Conservation (phyloP, 2,888 invertebrate species). For the Allophyes oxyacanthae region DNA sequence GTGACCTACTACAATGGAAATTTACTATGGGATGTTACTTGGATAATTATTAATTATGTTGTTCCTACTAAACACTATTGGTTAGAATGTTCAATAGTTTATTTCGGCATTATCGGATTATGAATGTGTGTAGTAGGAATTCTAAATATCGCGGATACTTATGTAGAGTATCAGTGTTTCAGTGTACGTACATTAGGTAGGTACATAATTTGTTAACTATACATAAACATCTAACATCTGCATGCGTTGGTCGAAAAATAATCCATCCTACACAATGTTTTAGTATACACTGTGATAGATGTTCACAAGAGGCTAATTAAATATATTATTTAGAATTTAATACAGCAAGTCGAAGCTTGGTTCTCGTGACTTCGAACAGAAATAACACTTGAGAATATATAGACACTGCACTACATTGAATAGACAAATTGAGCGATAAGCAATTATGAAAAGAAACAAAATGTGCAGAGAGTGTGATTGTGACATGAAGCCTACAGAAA, state of each 20-base stretch:
- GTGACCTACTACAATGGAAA: constrained; percentile 9
- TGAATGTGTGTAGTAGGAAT: constrained; percentile 36
- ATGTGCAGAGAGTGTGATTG: constrained; percentile 76
- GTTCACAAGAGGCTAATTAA: constrained; percentile 48
- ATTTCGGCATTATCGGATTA: background rate
- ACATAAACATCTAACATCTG: constrained; percentile 74
- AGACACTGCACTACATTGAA: constrained; percentile 78
- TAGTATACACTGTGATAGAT: constrained; percentile 57
- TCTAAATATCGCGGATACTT: constrained; percentile 16
- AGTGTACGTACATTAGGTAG: constrained; percentile 26
- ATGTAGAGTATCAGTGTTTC: constrained; percentile 20
- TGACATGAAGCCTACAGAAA: constrained; percentile 74
- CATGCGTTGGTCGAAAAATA: constrained; percentile 68
- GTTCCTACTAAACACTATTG: constrained; percentile 31
- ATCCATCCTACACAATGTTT: constrained; percentile 56
- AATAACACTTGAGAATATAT: constrained; percentile 60
- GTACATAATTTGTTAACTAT: constrained; percentile 45
- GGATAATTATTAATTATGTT: constrained; percentile 1
- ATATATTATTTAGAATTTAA: constrained; percentile 45
- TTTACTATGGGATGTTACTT: constrained; percentile 2
- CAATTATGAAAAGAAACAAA: constrained; percentile 67
- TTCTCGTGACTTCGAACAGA: constrained; percentile 64
- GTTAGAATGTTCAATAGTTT: background rate
- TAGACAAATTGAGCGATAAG: constrained; percentile 78
- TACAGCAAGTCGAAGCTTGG: constrained; percentile 61